phyloP scores from a whole-genome alignment of 1,140 invertebrate genomes.

The Megathymus violae region DNA sequence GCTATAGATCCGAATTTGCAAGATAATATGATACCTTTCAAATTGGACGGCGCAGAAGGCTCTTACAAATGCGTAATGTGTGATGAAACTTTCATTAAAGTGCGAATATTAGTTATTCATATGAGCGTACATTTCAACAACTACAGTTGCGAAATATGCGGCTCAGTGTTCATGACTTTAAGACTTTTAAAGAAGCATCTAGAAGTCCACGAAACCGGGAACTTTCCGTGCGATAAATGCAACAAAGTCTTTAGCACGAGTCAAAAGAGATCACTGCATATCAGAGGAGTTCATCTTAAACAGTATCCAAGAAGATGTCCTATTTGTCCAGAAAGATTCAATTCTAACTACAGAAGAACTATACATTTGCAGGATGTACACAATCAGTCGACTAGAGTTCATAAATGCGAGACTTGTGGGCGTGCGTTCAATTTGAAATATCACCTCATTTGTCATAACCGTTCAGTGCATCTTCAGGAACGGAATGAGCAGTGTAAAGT shows the following conservation, averaged over 20 bases:
- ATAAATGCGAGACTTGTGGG: constrained; percentile 74
- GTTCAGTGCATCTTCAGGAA: constrained; percentile 74
- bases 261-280: constrained; percentile 66
- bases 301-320: constrained; percentile 70
- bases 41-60: constrained; percentile 54
- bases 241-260: constrained; percentile 73
- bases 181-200: constrained; percentile 82
- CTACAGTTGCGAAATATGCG: constrained; percentile 80
- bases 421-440: constrained; percentile 72
- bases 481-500: constrained; percentile 74
- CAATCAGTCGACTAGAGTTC: constrained; percentile 73
- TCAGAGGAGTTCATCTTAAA: constrained; percentile 72
- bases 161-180: constrained; percentile 82
- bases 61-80: constrained; percentile 83
- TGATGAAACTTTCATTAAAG: constrained; percentile 83
- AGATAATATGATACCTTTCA: constrained; percentile 75
- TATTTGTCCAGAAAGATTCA: constrained; percentile 74
- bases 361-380: constrained; percentile 77
- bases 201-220: constrained; percentile 80
- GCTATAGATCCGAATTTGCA: constrained; percentile 63
- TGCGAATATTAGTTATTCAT: constrained; percentile 71
- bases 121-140: constrained; percentile 79
- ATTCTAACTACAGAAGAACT: constrained; percentile 69
- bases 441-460: constrained; percentile 72
- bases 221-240: constrained; percentile 69